Evolutionary conservation across 2,888 invertebrate genomes (phyloP).

Genomic region (Temnothorax ravouxi): DNA sequence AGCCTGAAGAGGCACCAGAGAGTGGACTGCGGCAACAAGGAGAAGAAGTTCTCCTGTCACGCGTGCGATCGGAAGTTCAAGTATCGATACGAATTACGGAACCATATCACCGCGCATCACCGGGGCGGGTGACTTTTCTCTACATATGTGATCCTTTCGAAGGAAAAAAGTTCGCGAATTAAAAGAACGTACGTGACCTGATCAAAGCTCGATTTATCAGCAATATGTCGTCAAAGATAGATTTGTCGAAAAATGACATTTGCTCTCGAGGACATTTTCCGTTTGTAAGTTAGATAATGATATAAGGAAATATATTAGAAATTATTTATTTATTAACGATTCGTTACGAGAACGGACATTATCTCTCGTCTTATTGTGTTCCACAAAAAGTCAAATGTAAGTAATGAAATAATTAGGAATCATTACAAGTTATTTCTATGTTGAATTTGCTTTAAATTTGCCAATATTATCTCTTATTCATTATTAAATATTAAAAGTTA

Average conservation of each 20-base stretch:
- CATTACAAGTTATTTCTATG: not conserved
- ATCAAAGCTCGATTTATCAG: not conserved
- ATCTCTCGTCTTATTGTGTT: not conserved
- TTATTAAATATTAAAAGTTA: not conserved
- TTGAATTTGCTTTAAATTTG: not conserved
- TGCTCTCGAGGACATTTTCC: not conserved
- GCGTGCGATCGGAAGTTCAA: slow-evolving; percentile 86
- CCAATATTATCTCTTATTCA: not conserved
- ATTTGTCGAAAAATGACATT: not conserved
- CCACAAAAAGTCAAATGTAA: not conserved
- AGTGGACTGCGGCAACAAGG: slow-evolving; percentile 86
- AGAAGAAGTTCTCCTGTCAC: slow-evolving; percentile 84
- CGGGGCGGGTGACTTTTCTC: slow-evolving; percentile 13
- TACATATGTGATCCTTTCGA: not conserved
- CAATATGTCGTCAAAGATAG: not conserved
- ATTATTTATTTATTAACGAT: slow-evolving; percentile 1
- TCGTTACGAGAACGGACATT: not conserved
- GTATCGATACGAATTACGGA: slow-evolving; percentile 85
- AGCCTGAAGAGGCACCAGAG: slow-evolving; percentile 86
- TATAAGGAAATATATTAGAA: not conserved
- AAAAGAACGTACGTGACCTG: not conserved
- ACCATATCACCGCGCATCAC: slow-evolving; percentile 82
- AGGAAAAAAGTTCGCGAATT: not conserved
- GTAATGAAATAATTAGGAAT: not conserved
- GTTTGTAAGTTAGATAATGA: not conserved